Percentiles rank a stretch among this genome's conserved stretches.
These are phyloP conservation scores for Serrognathus titanus DNA, from an alignment of 2,888 invertebrate species.

Conservation along the genomic window DNA sequence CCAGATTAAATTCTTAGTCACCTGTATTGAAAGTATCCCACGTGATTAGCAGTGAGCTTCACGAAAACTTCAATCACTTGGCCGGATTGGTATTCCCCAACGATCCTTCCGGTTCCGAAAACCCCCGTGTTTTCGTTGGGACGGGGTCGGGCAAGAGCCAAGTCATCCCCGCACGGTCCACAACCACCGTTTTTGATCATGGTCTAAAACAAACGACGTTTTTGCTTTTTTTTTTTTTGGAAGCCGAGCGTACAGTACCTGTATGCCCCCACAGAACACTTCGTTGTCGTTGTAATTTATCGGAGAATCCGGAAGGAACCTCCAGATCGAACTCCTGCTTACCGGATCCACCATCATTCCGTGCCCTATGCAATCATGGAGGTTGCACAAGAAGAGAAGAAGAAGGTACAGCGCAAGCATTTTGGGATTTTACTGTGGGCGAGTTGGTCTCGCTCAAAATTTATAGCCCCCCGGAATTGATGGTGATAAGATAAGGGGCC, in stretches of 20 bases:
- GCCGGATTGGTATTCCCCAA: slow-evolving; percentile 40
- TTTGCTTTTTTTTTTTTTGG: too few species aligned
- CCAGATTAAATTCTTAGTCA: slow-evolving; percentile 8
- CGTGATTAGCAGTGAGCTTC: slow-evolving; percentile 47
- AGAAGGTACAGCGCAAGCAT: too few species aligned
- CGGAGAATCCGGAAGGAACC: slow-evolving; percentile 47
- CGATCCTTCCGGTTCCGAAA: slow-evolving; percentile 49
- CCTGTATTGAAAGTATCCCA: slow-evolving; percentile 39
- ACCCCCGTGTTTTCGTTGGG: slow-evolving; percentile 47
- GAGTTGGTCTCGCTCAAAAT: too few species aligned
- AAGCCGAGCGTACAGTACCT: slow-evolving; percentile 31
- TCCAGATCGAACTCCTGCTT: slow-evolving; percentile 54
- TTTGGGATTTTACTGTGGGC: too few species aligned
- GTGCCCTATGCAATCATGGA: slow-evolving; percentile 41
- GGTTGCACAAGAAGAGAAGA: too few species aligned
- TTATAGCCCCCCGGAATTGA: too few species aligned
- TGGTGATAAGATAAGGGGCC: too few species aligned
- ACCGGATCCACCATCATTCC: slow-evolving; percentile 54
- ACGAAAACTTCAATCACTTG: slow-evolving; percentile 36
- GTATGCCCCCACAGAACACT: slow-evolving; percentile 52
- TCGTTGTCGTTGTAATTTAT: slow-evolving; percentile 53
- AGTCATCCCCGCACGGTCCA: slow-evolving; percentile 47
- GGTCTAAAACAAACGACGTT: too few species aligned
- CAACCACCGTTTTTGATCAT: slow-evolving; percentile 32
- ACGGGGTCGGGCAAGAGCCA: slow-evolving; percentile 39